Base-by-base conservation (phyloP, 2,797 vertebrate species). In the Tiaroga cobitis region DNA sequence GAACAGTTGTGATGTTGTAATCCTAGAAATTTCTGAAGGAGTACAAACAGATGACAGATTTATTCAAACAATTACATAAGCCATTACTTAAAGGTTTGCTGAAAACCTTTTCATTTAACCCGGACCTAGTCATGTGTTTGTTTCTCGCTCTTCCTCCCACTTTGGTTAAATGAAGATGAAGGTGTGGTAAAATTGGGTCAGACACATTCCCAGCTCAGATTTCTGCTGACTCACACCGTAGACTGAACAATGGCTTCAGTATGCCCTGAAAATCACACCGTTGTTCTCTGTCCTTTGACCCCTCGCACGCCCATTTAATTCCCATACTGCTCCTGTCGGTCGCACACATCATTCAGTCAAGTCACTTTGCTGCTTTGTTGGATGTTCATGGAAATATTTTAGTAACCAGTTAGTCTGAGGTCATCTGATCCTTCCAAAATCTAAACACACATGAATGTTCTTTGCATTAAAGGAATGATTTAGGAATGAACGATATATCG, bases 171-270 rank as follows among this genome's bases (percentile, higher is more conserved):
- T 75, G 19, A 76, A 76, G 74, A 15, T 56, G 34, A 37, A n/a
- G 11, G 32, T 34, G 49, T 76, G 32, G 32, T n/a, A 16, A 37
- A 76, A 76, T 24, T 37, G 29, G 29, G 73, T 37, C 73, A 37
- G 49, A n/a, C 74, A n/a, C 49, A 16, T 56, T 37, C 6, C 51
- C 74, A 9, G 19, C 11, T 76, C 49, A 56, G 11, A 39, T 59
- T 56, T n/a, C 51, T 3, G 11, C 74, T 76, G 49, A 76, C 74
- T 76, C 49, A 16, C 6, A 16, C 7, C 32, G 37, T 18, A 59
- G 32, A n/a, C 74, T 39, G 74, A 56, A 37, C 21, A 75, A 75
- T 75, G 32, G 49, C 73, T 56, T 76, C 32, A 24, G 73, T 34
- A 34, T 75, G 73, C 3, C 19, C 73, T 76, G 49, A 76, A 63